phyloP scores from a whole-genome alignment of 2,888 invertebrate genomes.

The Meiosimyza platycephala region DNA sequence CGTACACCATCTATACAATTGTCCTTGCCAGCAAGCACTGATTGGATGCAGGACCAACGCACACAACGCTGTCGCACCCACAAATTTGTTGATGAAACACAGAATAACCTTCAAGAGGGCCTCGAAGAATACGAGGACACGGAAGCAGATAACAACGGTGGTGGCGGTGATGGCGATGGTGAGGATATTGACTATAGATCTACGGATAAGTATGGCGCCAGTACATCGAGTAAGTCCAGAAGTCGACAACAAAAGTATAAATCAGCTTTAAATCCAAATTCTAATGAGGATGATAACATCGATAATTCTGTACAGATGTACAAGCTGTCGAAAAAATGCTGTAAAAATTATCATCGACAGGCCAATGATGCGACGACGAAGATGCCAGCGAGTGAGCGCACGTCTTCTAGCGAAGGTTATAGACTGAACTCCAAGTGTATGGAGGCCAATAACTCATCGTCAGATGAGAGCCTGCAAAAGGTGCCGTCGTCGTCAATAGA shows the following conservation, averaged over 20 bases:
- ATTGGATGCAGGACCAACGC: constrained; percentile 62
- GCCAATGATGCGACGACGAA: constrained; percentile 32
- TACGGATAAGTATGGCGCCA: constrained; percentile 25
- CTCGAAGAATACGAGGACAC: constrained; percentile 49
- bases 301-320: constrained; percentile 64
- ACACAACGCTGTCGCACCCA: constrained; percentile 55
- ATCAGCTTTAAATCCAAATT: constrained; percentile 47
- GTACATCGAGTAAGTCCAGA: constrained; percentile 28
- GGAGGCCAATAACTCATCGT: constrained; percentile 55
- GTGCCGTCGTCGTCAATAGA: constrained; percentile 61
- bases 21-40: constrained; percentile 64
- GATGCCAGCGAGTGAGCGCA: constrained; percentile 16
- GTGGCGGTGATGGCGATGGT: constrained; percentile 22
- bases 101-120: constrained; percentile 55
- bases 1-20: constrained; percentile 65
- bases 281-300: constrained; percentile 59
- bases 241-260: constrained; percentile 41
- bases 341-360: constrained; percentile 63
- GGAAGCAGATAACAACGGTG: constrained; percentile 32
- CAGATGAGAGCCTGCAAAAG: constrained; percentile 65
- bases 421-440: constrained; percentile 50
- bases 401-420: constrained; percentile 41
- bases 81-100: constrained; percentile 60
- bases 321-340: constrained; percentile 63
- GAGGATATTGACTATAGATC: not conserved